Base-by-base conservation (phyloP, 1,140 invertebrate species). In the Drosophila kurseongensis region DNA sequence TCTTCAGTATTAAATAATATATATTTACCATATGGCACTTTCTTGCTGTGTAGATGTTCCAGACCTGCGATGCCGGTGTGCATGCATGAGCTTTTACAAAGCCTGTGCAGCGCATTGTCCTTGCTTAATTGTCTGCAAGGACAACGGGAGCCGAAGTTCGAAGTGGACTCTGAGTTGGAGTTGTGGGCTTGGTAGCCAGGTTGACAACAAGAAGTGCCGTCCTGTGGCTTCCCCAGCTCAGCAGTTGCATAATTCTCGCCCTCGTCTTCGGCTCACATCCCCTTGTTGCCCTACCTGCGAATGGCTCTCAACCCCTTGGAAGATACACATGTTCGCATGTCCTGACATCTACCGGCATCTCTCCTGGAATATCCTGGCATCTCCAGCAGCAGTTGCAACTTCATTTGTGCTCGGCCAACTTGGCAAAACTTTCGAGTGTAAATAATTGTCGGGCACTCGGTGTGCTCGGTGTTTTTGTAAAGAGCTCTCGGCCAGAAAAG, bases 91-190 rank as follows among this genome's bases (percentile, higher is more conserved):
- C 74, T 75, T 73, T 60, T 72, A 68, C 66, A 75, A 83, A 65
- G 63, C 77, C 54, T 72, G 56, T 67, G 66, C 55, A 29, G 51
- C 47, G 76, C 80, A 89, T 88, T 88, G 84, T 88, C 74, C 80
- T 78, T 88, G 84, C 84, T 80, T 88, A 89, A 88, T 88, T 88
- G 84, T 88, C 58, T 89, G 84, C 77, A 89, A 88, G 84, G 81
- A 80, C 81, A 85, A 77, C 77, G 61, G 66, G 59, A 50, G 29
- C 29, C 29, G 29, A 8, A 32, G 29, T 32, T 32, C 29, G 29
- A 32, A 32, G 29, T 14, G 58, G 58, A 29, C 45, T 27, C 12
- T 13, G 55, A 51, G 27, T 16, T 29, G 13, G 18, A 56, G 54
- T 29, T 29, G 47, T 42, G 55, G 59, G 51, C 59, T 52, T 54